Evolutionary conservation across 2,888 invertebrate genomes (phyloP).

Genomic region (Galeruca laticollis): DNA sequence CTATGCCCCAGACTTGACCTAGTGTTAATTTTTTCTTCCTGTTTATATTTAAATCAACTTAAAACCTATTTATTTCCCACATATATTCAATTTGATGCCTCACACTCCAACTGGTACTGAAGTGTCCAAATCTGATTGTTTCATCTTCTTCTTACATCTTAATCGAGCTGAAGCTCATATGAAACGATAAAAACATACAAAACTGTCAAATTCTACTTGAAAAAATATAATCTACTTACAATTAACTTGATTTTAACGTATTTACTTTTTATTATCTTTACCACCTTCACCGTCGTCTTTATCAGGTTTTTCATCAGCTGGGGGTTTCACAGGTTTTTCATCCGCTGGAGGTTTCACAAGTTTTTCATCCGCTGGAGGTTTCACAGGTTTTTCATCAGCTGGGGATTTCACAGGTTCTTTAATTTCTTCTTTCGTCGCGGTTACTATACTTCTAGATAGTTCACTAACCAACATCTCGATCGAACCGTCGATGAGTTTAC

Average conservation of each 20-base stretch:
- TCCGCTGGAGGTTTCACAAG: neutral
- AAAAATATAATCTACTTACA: neutral
- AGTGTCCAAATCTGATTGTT: too few relatives aligned
- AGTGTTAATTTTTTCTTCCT: too few relatives aligned
- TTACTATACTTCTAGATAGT: slow-evolving; percentile 32
- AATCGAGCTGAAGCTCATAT: too few relatives aligned
- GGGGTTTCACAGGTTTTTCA: neutral
- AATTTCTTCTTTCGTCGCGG: slow-evolving; percentile 20
- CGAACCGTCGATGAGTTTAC: slow-evolving; percentile 48
- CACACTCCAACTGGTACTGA: too few relatives aligned
- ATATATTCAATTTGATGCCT: too few relatives aligned
- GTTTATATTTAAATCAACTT: too few relatives aligned
- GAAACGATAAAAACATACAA: too few relatives aligned
- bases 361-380: neutral
- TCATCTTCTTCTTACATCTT: too few relatives aligned
- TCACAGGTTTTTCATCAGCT: neutral
- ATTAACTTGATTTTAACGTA: neutral
- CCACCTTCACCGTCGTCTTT: neutral
- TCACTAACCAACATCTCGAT: slow-evolving; percentile 48
- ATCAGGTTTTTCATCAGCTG: neutral
- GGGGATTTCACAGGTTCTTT: neutral
- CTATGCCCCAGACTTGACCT: too few relatives aligned
- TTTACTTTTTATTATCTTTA: slow-evolving; percentile 10
- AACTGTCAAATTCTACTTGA: neutral
- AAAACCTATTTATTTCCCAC: too few relatives aligned